phyloP scores from a whole-genome alignment of 2,888 invertebrate species.

The Drosophila nr. perissopoda region DNA sequence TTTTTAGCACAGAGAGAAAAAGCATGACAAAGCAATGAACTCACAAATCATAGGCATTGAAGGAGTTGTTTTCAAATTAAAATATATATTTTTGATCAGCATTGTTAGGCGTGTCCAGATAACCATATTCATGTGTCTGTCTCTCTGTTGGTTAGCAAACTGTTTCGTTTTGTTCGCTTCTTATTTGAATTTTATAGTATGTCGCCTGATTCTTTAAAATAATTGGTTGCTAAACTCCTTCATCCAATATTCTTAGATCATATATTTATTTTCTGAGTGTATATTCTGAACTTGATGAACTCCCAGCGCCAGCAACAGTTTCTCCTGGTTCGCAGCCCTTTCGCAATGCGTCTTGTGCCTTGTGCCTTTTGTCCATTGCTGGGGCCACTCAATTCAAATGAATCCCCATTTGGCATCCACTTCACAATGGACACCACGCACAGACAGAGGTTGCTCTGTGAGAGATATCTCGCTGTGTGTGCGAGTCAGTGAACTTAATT shows the following conservation, averaged over 20 bases:
- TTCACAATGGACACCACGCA: conserved; percentile 69
- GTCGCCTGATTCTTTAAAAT: neutral
- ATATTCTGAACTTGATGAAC: neutral
- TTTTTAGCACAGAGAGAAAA: no score
- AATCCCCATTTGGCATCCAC: conserved; percentile 74
- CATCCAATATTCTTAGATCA: neutral
- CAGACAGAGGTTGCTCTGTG: neutral
- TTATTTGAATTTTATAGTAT: no score
- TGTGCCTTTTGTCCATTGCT: conserved; percentile 44
- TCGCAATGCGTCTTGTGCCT: conserved; percentile 15
- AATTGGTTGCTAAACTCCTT: neutral
- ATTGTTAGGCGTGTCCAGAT: neutral
- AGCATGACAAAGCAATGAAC: neutral
- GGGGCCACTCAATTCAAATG: conserved; percentile 73
- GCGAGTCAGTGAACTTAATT: conserved; percentile 82
- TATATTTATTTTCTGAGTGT: conserved; percentile 3
- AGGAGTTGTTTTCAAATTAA: neutral
- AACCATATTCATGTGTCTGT: neutral
- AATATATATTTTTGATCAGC: neutral
- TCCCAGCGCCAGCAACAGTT: neutral
- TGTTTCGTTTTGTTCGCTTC: neutral
- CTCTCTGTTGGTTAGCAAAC: neutral
- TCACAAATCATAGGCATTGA: neutral
- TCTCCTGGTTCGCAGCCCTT: conserved; percentile 1
- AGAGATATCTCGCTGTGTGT: conserved; percentile 22